Base-by-base conservation (phyloP, 2,888 invertebrate genomes). In the Hypsopygia costalis region DNA sequence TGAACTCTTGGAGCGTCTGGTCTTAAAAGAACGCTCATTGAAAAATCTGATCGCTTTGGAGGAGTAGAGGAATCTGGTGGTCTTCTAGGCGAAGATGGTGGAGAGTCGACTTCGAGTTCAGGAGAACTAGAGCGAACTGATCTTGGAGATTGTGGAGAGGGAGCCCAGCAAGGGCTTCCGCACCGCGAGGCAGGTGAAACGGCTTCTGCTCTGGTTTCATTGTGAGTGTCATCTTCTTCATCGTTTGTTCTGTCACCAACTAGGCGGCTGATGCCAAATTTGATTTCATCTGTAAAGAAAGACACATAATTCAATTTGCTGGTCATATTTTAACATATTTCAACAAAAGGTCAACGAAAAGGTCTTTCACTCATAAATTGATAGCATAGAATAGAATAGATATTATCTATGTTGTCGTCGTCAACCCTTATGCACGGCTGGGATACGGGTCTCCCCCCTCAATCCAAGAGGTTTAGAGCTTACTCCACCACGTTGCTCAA, bases 221-320 rank as follows among this genome's bases (percentile, higher is more conserved):
- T 70, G 51, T 81, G 88, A 44, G 77, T 74, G 49, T 90, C 87
- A 53, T 91, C 89, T 58, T 90, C 90, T 50, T 90, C 90, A 49
- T 93, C 92, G 37, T 93, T 93, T 16, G 91, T 91, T 29, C 91
- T 91, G 54, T 91, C 90, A 10, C 91, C 91, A 22, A 96, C 94
- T 55, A 96, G 82, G 45, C 96, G 93, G 74, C 92, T 95, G 62
- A 96, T 93, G 44, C 96, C 95, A 63, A 96, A 96, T 63, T 95
- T 95, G 63, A 96, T 92, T 70, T 94, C 93, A 65, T 95, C 96
- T 95, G 92, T 2, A 91, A 91, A 49, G 47, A 73, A 71, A 66
- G 51, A 52, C 51, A 58, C 9, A 36, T n/a, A 16, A 16, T 16
- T 16, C 16, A 16, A n/a, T n/a, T n/a, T n/a, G n/a, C n/a, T n/a